Base-by-base conservation (phyloP, 2,888 invertebrate genomes). In the Creontiades dilutus region DNA sequence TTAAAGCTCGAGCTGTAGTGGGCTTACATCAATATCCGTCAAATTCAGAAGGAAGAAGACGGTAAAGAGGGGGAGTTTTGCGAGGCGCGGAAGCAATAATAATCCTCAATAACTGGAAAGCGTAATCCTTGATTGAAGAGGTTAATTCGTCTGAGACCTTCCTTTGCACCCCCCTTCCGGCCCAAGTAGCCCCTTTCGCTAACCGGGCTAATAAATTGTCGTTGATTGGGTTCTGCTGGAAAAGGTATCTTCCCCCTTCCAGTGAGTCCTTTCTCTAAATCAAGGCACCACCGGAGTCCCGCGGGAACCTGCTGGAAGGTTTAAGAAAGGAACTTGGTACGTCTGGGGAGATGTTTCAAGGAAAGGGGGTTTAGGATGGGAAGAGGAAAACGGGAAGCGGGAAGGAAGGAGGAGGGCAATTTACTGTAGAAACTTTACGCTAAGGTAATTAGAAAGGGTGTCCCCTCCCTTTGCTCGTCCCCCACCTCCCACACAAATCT, bases 351-450 rank as follows among this genome's bases (percentile, higher is more conserved):
- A 89, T 52, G 89, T 82, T 89, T 88, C 88, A 88, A 88, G 88
- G 78, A 88, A 88, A 28, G 88, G 87, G 37, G 76, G 48, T 13
- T 28, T 13, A 81, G 84, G 57, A 11, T 47, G 27, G 48, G 46
- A 55, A n/a, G 16, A 27, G 47, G 47, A 28, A 78, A 52, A 61
- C 82, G 82, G 88, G 55, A 52, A 57, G 9, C n/a, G 28, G 78
- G 47, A 61, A 61, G 28, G 80, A n/a, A 55, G 57, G 68, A 37
- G 61, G 82, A 46, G 68, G 89, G 89, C 89, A 89, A 89, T 89
- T 89, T 89, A 89, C 82, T 89, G 89, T 89, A 75, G 89, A 89
- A 89, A 89, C 89, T 89, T 89, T 89, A 89, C 84, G 89, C 89
- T 84, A 89, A 89, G 89, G 89, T 89, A 89, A 89, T 89, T 89